Base-by-base conservation (phyloP, 2,888 invertebrate genomes). In the Myathropa florea region DNA sequence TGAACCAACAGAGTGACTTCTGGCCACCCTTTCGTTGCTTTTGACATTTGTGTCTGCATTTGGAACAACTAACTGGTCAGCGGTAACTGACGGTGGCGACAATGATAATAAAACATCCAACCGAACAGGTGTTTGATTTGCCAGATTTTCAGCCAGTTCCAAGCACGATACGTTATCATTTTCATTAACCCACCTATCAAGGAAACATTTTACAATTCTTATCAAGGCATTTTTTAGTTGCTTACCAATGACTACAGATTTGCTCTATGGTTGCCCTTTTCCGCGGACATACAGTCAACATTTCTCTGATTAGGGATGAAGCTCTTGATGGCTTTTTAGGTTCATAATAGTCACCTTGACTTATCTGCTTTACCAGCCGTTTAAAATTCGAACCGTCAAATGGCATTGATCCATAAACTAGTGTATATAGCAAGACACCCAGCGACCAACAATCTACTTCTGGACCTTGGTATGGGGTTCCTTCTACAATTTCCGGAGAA, bases 401-500 rank as follows among this genome's bases (percentile, higher is more conserved):
- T 72, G 97, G 99, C 99, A 99, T 99, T 88, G 99, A 98, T 89
- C 99, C 99, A 93, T 99, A 99, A 89, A 99, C 99, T 91, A 99
- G 94, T 63, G 99, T 99, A 93, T 99, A 99, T 10, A 99, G 94
- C 64, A 99, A 94, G 65, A 99, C 99, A 75, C 99, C 99, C 86
- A 99, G 93, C 26, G 99, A 99, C 99, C 96, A 97, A 91, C 96
- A 96, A 91, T 97, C 96, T 68, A 96, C 98, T 95, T 99, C 99
- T 3, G 99, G 99, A 6, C 99, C 99, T 91, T 97, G 96, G 92
- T 99, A 99, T 0, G 98, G 98, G 9, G 97, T 97, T 87, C 99
- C 98, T 93, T 97, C 97, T 53, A 99, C 98, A 89, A 99, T 99
- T 94, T 99, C 99, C 0, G 99, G 99, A 30, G 98, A 98, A 24